A percentile compares a stretch with the other conserved stretches of the same genome.
phyloP scores from a whole-genome alignment of 92 coral and sea anemone species.

The Metridium senile region DNA sequence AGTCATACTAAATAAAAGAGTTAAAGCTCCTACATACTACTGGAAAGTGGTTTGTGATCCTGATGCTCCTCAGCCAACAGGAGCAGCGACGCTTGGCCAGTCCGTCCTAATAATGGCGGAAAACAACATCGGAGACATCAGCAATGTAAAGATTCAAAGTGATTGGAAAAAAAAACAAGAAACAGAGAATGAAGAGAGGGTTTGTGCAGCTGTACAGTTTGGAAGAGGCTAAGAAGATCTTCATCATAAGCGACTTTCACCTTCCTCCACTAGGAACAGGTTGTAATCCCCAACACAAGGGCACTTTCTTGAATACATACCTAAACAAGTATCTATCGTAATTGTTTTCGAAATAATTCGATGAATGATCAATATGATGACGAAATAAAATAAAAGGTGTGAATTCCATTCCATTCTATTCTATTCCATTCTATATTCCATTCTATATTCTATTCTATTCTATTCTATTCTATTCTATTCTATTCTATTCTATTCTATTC shows the following conservation, averaged over 20 bases:
- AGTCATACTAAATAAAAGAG: background rate
- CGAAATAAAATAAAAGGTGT: too few species aligned
- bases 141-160: background rate
- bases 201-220: background rate
- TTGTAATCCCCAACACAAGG: background rate
- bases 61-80: background rate
- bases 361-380: background rate
- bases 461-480: too few species aligned
- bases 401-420: too few species aligned
- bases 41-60: constrained; percentile 14
- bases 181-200: background rate
- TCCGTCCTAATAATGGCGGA: background rate
- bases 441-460: too few species aligned
- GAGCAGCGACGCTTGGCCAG: background rate
- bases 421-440: too few species aligned
- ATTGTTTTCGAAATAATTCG: too few species aligned
- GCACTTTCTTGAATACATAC: background rate
- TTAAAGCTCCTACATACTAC: background rate
- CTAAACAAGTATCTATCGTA: too few species aligned
- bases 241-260: background rate
- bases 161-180: background rate
- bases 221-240: background rate
- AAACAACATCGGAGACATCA: constrained; percentile 1
- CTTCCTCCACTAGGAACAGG: background rate
- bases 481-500: too few species aligned